phyloP scores from a whole-genome alignment of 2,113 vertebrate genomes.

The Micromys minutus region DNA sequence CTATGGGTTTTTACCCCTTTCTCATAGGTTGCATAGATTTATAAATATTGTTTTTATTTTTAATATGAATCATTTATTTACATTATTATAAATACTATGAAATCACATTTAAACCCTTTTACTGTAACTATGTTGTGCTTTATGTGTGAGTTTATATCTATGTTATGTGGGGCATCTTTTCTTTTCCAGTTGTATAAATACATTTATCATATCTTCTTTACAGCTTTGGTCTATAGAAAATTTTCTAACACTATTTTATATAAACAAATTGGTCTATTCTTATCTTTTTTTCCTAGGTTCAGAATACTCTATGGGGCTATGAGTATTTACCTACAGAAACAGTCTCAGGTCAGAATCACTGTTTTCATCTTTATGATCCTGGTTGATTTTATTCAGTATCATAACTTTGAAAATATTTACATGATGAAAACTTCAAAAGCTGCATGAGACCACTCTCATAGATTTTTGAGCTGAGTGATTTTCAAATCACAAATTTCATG shows the following conservation, averaged over 20 bases:
- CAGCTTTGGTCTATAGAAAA: not conserved
- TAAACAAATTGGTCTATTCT: not conserved
- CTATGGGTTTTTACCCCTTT: not conserved
- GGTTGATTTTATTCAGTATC: not conserved
- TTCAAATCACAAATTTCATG: not conserved
- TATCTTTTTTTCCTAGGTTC: not conserved
- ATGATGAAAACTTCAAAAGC: not conserved
- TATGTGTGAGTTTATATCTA: not conserved
- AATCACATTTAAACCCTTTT: not conserved
- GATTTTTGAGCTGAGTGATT: not conserved
- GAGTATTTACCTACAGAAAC: not conserved
- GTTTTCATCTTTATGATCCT: not conserved
- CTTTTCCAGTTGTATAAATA: not conserved
- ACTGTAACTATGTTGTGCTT: not conserved
- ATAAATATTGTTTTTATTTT: not conserved
- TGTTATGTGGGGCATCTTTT: not conserved
- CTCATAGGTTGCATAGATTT: not conserved
- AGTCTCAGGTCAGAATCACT: not conserved
- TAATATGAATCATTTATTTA: not conserved
- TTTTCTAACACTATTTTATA: not conserved
- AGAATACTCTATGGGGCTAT: not conserved
- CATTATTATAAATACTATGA: not conserved
- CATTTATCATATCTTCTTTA: constrained; percentile 2
- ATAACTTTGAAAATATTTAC: not conserved
- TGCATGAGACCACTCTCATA: not conserved